Percentiles rank a stretch among this genome's conserved stretches.
These are phyloP conservation scores for Lucinisca nassula DNA, from an alignment of 2,888 invertebrate genomes.

Conservation along the genomic window DNA sequence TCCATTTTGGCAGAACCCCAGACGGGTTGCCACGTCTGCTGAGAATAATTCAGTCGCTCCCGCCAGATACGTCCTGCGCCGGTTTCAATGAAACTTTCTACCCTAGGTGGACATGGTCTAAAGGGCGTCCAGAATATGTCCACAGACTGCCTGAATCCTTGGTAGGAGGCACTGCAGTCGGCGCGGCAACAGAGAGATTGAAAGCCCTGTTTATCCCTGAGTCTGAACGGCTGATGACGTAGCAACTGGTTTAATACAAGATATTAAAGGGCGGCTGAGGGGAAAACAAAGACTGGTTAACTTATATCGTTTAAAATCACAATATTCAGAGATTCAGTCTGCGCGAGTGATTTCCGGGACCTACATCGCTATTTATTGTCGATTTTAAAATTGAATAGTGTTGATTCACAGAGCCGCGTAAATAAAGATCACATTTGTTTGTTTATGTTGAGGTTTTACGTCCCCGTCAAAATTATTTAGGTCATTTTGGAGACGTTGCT, in stretches of 20 bases:
- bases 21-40: not conserved
- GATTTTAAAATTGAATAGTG: no score
- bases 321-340: no score
- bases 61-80: not conserved
- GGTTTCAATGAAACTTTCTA: not conserved
- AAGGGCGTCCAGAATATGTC: not conserved
- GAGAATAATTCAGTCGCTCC: not conserved
- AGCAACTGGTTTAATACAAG: not conserved
- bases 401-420: no score
- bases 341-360: no score
- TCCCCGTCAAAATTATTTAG: no score
- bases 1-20: constrained; percentile 9
- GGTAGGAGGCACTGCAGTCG: constrained; percentile 6
- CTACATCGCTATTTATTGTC: no score
- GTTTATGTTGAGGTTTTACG: no score
- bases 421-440: no score
- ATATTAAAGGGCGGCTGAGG: not conserved
- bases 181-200: not conserved
- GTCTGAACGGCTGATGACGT: constrained; percentile 1
- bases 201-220: constrained; percentile 9
- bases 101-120: not conserved
- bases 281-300: no score
- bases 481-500: no score
- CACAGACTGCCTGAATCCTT: constrained; percentile 12
- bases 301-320: no score